Base-by-base conservation (phyloP, 2,888 invertebrate species). In the Diabrotica balteata region DNA sequence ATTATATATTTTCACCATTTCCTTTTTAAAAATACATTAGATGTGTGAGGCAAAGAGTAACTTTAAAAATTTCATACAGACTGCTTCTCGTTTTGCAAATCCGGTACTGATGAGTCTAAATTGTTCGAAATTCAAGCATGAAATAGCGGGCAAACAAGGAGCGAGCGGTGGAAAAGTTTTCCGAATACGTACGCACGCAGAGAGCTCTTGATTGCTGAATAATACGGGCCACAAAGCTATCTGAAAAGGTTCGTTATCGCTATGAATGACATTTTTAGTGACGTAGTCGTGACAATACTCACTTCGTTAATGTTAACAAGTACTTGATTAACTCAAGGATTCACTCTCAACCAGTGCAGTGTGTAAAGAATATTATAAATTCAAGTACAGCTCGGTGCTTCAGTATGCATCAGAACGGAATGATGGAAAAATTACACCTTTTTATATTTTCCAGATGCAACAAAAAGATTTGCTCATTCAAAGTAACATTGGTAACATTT, bases 291-390 rank as follows among this genome's bases (percentile, higher is more conserved):
- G 79, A 80, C 80, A 80, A 81, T 81, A 77, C 77, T 72, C 72
- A 77, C 79, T 82, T 82, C 82, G 82, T 82, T 82, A 82, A 82
- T 82, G 80, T 80, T 82, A 81, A 81, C 82, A 81, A 81, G 82
- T 79, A 77, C 73, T 79, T 82, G 81, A 82, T 82, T 81, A 81
- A 80, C 80, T 79, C 79, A 74, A 77, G 77, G 32, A 32, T 78
- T 79, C 80, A 79, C 76, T 76, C 67, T 61, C 46, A 7, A 32
- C 7, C 59, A 59, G 59, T 59, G 59, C 47, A 49, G 58, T 42
- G 9, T 44, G n/a, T 22, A 10, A 42, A 42, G 44, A 17, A 22
- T 32, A 10, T 54, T 54, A 10, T 54, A 17, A 22, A 54, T 17
- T 32, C 54, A 17, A 32, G 10, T 32, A 32, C 32, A 32, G 32